Conservation (phyloP, 2,797 vertebrate genomes). For the Megalops cyprinoides region DNA sequence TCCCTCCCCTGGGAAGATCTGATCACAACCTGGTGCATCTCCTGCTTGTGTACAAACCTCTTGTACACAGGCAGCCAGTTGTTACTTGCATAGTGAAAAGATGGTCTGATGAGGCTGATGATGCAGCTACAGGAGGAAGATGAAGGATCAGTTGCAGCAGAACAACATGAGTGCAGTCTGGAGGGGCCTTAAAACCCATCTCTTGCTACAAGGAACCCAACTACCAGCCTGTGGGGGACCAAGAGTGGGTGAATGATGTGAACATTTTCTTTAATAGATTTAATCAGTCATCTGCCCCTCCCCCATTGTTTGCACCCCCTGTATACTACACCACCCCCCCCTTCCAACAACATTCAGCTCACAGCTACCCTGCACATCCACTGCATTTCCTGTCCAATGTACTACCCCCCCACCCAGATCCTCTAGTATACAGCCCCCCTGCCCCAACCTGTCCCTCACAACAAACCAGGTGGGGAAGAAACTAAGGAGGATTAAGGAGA, state of each 20-base stretch:
- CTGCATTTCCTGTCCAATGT: too few relatives aligned
- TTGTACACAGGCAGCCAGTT: not conserved
- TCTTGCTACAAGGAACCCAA: not conserved
- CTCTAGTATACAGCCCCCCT: too few relatives aligned
- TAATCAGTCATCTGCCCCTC: too few relatives aligned
- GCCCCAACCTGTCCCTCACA: not conserved
- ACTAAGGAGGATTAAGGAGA: too few relatives aligned
- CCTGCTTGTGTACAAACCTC: conserved; percentile 5
- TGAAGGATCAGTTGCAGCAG: not conserved
- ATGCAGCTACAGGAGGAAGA: not conserved
- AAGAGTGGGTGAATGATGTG: not conserved
- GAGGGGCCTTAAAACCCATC: conserved; percentile 6
- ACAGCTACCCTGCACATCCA: too few relatives aligned
- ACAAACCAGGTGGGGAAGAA: too few relatives aligned
- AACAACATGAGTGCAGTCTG: not conserved
- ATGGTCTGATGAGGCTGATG: conserved; percentile 1
- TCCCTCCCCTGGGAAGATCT: not conserved
- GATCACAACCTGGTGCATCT: conserved; percentile 18
- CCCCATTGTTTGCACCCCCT: too few relatives aligned
- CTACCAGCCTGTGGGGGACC: not conserved
- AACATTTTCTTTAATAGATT: not conserved
- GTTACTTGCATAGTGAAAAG: not conserved
- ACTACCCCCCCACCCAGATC: too few relatives aligned
- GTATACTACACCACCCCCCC: too few relatives aligned
- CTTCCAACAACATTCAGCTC: too few relatives aligned